Evolutionary conservation across 1,140 invertebrate species (phyloP).

Genomic region (Goniozus legneri): DNA sequence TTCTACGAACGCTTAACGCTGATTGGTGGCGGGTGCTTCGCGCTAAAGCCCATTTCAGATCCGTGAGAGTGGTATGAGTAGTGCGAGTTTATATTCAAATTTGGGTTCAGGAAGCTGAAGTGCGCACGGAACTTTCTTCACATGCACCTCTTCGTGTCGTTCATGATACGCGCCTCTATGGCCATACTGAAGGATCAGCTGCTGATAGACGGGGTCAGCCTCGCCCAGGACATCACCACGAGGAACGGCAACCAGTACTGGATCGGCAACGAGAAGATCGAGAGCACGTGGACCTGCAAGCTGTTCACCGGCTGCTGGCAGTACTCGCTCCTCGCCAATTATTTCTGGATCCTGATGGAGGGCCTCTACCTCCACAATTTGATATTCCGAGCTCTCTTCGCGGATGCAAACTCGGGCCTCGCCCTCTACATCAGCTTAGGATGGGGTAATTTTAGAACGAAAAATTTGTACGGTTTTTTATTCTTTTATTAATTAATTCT

Average conservation of each 20-base stretch:
- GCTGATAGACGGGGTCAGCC: slow-evolving; percentile 59
- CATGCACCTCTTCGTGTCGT: slow-evolving; percentile 68
- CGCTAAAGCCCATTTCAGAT: too few species aligned
- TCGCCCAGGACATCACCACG: slow-evolving; percentile 46
- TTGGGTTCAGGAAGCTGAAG: slow-evolving; percentile 60
- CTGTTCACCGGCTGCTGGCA: slow-evolving; percentile 64
- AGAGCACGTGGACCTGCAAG: slow-evolving; percentile 70
- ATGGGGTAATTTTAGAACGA: slow-evolving; percentile 62
- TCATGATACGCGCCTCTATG: slow-evolving; percentile 62
- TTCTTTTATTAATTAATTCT: neutral
- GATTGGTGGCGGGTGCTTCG: too few species aligned
- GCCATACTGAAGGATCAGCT: slow-evolving; percentile 61
- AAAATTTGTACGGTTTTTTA: slow-evolving; percentile 2
- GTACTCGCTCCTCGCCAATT: slow-evolving; percentile 75
- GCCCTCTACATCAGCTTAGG: slow-evolving; percentile 66
- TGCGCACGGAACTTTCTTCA: slow-evolving; percentile 68
- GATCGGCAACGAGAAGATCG: slow-evolving; percentile 30
- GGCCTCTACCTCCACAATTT: slow-evolving; percentile 78
- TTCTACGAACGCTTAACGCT: too few species aligned
- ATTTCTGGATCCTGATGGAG: slow-evolving; percentile 80
- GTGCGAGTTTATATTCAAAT: slow-evolving; percentile 24
- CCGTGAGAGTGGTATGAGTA: too few species aligned
- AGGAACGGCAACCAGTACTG: slow-evolving; percentile 43
- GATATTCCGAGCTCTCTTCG: slow-evolving; percentile 70
- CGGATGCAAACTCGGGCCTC: slow-evolving; percentile 66